Percentiles rank a stretch among this genome's conserved stretches.
Conservation (phyloP, 2,113 vertebrate genomes). For the Sinocyclocheilus maitianheensis region DNA sequence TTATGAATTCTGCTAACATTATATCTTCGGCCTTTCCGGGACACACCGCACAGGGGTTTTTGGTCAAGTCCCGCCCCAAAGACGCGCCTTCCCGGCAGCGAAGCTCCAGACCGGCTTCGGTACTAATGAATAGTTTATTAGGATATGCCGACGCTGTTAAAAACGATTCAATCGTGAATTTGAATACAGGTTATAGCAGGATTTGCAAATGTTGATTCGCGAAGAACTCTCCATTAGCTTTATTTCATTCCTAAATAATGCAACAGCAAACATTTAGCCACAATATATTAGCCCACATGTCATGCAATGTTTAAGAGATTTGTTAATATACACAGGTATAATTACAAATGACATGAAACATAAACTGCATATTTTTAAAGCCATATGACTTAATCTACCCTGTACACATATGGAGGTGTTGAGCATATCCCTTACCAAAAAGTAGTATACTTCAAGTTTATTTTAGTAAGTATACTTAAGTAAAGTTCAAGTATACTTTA, state of each 20-base stretch:
- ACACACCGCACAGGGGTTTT: not conserved
- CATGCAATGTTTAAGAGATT: not conserved
- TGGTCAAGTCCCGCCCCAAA: not conserved
- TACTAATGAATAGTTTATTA: not conserved
- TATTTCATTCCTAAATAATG: not conserved
- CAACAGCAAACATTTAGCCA: not conserved
- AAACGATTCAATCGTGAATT: not conserved
- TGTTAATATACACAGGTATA: not conserved
- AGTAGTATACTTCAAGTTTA: too few relatives aligned
- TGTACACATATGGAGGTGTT: too few relatives aligned
- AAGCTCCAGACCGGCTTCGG: too few relatives aligned
- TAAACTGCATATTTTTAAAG: not conserved
- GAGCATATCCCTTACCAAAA: too few relatives aligned
- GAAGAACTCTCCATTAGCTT: not conserved
- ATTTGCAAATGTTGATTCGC: not conserved
- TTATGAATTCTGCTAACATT: not conserved
- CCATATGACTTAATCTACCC: not conserved
- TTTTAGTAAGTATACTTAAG: too few relatives aligned
- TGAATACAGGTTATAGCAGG: not conserved
- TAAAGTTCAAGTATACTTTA: too few relatives aligned
- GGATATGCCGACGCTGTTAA: not conserved
- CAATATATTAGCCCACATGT: not conserved
- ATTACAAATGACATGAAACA: not conserved
- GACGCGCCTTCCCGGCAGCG: constrained; percentile 13
- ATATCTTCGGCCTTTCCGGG: not conserved